phyloP scores from a whole-genome alignment of 1,140 invertebrate species.

The Riptortus pedestris region DNA sequence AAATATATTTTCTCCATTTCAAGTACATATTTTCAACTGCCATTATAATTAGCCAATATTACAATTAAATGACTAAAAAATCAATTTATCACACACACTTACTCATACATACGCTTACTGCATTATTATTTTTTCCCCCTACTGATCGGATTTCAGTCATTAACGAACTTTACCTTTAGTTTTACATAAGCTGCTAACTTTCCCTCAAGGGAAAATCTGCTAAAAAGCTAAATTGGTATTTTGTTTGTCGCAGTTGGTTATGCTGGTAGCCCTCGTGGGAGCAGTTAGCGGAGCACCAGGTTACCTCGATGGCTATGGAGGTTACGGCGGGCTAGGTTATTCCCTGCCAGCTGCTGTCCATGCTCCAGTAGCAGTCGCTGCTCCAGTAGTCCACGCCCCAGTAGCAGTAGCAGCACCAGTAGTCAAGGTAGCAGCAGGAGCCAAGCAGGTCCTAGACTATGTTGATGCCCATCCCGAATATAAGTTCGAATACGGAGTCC shows the following conservation, averaged over 20 bases:
- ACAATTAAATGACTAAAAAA: no score
- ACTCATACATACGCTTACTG: no score
- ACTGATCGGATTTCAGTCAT: no score
- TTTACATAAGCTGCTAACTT: no score
- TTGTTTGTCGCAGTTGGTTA: slow-evolving; percentile 1
- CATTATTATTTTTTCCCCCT: no score
- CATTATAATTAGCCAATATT: neutral
- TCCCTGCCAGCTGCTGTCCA: neutral
- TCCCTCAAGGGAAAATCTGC: no score
- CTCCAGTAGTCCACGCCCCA: neutral
- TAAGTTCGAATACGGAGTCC: slow-evolving; percentile 55
- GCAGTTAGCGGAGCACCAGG: slow-evolving; percentile 1
- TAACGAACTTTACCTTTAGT: no score
- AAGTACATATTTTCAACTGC: neutral
- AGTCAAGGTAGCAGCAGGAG: neutral
- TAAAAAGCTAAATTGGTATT: no score
- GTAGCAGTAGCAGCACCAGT: slow-evolving; percentile 1
- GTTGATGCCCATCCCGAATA: no score
- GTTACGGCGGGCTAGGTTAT: neutral
- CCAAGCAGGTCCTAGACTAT: neutral
- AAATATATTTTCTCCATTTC: no score
- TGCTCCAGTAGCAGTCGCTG: neutral
- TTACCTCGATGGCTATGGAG: neutral
- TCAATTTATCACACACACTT: no score
- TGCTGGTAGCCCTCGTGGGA: slow-evolving; percentile 10